Percentiles rank a stretch among this genome's conserved stretches.
Evolutionary conservation across 2,797 vertebrate genomes (phyloP).

Genomic region (Sebastes miniatus): DNA sequence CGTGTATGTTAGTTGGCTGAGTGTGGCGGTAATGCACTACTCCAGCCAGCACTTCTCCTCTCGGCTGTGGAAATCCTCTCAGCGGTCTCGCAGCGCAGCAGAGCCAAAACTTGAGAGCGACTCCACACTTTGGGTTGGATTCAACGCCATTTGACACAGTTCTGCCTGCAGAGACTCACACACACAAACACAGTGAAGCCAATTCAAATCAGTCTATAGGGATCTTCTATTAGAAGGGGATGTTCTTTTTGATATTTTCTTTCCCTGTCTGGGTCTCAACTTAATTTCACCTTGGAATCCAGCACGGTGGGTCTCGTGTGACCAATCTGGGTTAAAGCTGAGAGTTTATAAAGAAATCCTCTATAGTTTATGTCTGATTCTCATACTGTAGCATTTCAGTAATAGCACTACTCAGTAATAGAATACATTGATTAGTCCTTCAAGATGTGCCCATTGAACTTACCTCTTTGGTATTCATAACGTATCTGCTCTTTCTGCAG

Average conservation of each 20-base stretch:
- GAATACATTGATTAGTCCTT: neutral
- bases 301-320: neutral
- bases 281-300: conserved; percentile 14
- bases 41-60: conserved; percentile 24
- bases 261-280: neutral
- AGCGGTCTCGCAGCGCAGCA: conserved; percentile 17
- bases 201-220: neutral
- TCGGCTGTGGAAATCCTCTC: conserved; percentile 52
- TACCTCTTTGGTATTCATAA: neutral
- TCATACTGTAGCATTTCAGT: neutral
- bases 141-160: conserved; percentile 47
- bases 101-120: conserved; percentile 22
- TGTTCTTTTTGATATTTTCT: conserved; percentile 10
- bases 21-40: conserved; percentile 38
- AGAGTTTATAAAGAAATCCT: neutral
- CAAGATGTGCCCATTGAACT: neutral
- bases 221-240: neutral
- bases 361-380: neutral
- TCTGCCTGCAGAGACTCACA: conserved; percentile 13
- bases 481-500: conserved; percentile 3
- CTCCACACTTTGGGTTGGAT: conserved; percentile 22
- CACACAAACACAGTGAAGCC: neutral
- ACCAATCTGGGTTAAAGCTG: conserved; percentile 8
- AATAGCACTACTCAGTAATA: neutral
- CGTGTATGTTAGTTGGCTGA: conserved; percentile 48